Evolutionary conservation across 2,113 vertebrate genomes (phyloP).

Genomic region (Actenoides hombroni): DNA sequence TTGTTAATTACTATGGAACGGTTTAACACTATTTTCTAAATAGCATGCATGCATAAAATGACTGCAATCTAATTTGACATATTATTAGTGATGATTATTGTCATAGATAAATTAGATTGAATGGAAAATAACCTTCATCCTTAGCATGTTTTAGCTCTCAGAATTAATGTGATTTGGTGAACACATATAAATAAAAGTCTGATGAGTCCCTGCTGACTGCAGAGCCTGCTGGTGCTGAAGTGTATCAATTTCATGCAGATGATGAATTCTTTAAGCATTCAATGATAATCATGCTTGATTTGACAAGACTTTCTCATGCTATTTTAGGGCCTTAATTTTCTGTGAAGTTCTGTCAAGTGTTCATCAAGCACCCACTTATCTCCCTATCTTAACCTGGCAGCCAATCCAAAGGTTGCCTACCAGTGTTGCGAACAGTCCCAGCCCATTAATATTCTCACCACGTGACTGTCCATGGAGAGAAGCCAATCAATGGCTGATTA

Average conservation of each 20-base stretch:
- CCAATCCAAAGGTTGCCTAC: constrained; percentile 83
- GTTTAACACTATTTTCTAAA: constrained; percentile 80
- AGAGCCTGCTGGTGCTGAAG: constrained; percentile 79
- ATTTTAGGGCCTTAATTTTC: constrained; percentile 89
- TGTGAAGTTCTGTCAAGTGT: constrained; percentile 89
- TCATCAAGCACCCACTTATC: constrained; percentile 87
- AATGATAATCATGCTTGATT: constrained; percentile 88
- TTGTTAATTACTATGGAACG: constrained; percentile 76
- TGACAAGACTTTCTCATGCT: constrained; percentile 89
- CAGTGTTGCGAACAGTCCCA: constrained; percentile 57
- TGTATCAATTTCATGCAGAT: constrained; percentile 89
- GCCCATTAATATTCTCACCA: constrained; percentile 80
- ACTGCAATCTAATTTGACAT: constrained; percentile 85
- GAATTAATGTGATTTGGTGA: constrained; percentile 88
- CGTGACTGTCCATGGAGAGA: constrained; percentile 80
- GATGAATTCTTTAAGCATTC: constrained; percentile 87
- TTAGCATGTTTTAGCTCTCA: constrained; percentile 86
- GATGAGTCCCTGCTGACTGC: constrained; percentile 84
- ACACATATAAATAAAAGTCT: constrained; percentile 88
- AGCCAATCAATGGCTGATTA: constrained; percentile 87
- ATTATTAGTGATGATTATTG: constrained; percentile 87
- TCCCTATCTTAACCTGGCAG: constrained; percentile 81
- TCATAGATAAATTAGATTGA: constrained; percentile 87
- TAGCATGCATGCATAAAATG: constrained; percentile 81
- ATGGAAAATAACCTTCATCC: constrained; percentile 87